Conservation (phyloP, 2,888 invertebrate species). For the Drosophila meridionalis region DNA sequence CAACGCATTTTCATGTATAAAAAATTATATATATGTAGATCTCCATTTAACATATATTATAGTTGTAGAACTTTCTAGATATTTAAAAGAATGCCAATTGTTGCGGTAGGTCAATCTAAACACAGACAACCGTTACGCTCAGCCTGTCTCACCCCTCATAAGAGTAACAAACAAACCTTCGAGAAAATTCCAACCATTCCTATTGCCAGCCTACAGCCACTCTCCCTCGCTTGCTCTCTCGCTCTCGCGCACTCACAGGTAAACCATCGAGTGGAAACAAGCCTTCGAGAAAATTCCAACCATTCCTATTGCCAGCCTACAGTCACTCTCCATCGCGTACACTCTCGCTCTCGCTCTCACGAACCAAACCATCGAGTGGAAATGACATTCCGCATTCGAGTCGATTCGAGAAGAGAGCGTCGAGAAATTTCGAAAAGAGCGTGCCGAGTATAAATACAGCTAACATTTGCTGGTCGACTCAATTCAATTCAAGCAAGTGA, state of each 20-base stretch:
- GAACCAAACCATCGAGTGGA: conserved; percentile 3
- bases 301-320: too few relatives aligned
- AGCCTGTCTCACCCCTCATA: background rate
- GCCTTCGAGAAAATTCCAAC: too few relatives aligned
- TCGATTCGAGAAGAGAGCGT: conserved; percentile 46
- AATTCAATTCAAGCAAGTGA: conserved; percentile 65
- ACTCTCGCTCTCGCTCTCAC: background rate
- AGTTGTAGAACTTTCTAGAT: conserved; percentile 13
- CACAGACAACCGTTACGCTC: background rate
- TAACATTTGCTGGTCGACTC: conserved; percentile 39
- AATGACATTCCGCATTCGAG: conserved; percentile 3
- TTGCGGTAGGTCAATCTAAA: conserved; percentile 6
- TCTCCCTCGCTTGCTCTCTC: background rate
- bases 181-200: conserved; percentile 25
- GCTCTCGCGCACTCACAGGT: too few relatives aligned
- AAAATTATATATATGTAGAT: background rate
- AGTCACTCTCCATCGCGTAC: too few relatives aligned
- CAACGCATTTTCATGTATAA: background rate
- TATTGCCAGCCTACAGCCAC: too few relatives aligned
- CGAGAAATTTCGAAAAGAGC: conserved; percentile 59
- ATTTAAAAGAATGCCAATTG: background rate
- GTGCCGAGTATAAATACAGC: conserved; percentile 60
- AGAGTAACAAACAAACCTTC: conserved; percentile 7
- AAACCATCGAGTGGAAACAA: conserved; percentile 10
- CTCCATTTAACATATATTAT: too few relatives aligned